Evolutionary conservation across 2,888 invertebrate genomes (phyloP).

Genomic region (Xestoiulus laeticollis): DNA sequence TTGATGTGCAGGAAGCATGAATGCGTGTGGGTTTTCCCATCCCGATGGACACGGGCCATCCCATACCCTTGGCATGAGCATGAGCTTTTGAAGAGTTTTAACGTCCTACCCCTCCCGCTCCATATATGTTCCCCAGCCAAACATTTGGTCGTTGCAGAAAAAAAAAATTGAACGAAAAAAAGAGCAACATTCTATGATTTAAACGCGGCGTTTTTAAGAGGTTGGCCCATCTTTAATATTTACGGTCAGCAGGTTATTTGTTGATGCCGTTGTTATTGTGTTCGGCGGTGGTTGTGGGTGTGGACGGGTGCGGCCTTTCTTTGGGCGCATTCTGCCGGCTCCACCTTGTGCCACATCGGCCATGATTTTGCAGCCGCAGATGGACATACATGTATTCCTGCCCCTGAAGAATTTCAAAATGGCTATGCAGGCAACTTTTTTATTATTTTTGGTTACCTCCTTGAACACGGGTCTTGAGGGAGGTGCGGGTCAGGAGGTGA

Average conservation of each 20-base stretch:
- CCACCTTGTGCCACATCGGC: constrained; percentile 24
- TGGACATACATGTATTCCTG: neutral
- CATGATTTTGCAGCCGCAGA: neutral
- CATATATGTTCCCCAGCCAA: neutral
- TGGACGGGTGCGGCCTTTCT: constrained; percentile 1
- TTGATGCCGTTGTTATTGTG: neutral
- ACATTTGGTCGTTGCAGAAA: neutral
- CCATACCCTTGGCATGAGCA: neutral
- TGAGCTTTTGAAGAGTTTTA: neutral
- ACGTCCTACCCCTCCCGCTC: constrained; percentile 9
- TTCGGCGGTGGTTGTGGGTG: neutral
- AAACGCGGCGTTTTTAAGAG: neutral
- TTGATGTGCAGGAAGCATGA: constrained; percentile 12
- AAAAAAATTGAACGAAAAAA: too few species aligned
- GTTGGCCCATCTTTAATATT: constrained; percentile 2
- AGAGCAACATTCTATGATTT: neutral
- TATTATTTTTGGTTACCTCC: neutral
- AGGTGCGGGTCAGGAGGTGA: neutral
- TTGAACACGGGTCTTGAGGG: neutral
- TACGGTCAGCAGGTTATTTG: neutral
- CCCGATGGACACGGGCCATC: constrained; percentile 2
- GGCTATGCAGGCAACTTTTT: neutral
- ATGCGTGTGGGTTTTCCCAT: neutral
- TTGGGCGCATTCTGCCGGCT: neutral
- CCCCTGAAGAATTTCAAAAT: neutral